phyloP scores from a whole-genome alignment of 53 echinoderm and acorn worm species.

The Arbacia lixula region DNA sequence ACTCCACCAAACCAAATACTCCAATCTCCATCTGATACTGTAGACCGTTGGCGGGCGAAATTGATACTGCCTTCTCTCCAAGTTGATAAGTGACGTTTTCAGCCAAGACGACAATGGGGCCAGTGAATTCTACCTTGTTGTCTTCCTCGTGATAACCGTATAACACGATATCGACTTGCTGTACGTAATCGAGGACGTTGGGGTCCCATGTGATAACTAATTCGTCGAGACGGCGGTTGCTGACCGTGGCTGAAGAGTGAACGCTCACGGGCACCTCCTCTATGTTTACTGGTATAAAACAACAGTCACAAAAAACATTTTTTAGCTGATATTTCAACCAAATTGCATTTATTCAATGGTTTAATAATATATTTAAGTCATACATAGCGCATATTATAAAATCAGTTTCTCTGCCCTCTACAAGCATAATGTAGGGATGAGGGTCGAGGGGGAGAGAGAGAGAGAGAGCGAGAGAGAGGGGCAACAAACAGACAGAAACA shows the following conservation, averaged over 20 bases:
- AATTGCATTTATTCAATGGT: too few relatives aligned
- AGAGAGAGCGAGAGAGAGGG: too few relatives aligned
- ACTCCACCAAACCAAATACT: not conserved
- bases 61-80: not conserved
- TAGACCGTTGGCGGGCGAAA: not conserved
- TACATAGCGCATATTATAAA: too few relatives aligned
- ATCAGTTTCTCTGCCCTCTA: too few relatives aligned
- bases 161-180: slow-evolving; percentile 34
- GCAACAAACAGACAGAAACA: too few relatives aligned
- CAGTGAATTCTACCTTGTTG: not conserved
- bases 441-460: too few relatives aligned
- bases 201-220: slow-evolving; percentile 53
- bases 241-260: not conserved
- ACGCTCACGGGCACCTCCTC: slow-evolving; percentile 35
- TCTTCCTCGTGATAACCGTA: slow-evolving; percentile 47
- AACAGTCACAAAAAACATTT: too few relatives aligned
- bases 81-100: not conserved
- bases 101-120: not conserved
- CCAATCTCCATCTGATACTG: not conserved
- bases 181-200: slow-evolving; percentile 25
- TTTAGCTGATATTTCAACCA: too few relatives aligned
- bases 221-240: not conserved
- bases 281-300: not conserved
- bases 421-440: too few relatives aligned
- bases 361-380: too few relatives aligned